phyloP scores from a whole-genome alignment of 2,113 vertebrate genomes.

The Accipiter cooperii region DNA sequence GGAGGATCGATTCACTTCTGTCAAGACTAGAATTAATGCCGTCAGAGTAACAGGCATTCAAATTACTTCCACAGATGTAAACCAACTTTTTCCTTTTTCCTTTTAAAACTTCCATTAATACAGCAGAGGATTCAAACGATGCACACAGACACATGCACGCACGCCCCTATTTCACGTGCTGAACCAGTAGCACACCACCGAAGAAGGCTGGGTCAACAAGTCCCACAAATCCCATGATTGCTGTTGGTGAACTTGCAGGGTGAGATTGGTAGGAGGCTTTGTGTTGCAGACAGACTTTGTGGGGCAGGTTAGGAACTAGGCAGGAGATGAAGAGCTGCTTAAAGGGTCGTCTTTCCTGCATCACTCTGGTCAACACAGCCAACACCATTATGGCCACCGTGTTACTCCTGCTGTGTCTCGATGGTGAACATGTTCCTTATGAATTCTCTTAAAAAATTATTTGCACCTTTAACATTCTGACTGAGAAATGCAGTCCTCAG shows the following conservation, averaged over 20 bases:
- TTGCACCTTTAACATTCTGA: background rate
- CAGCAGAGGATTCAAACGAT: background rate
- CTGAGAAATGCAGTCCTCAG: background rate
- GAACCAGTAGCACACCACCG: rapidly evolving
- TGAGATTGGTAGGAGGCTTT: background rate
- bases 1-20: background rate
- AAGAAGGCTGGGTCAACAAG: background rate
- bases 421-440: background rate
- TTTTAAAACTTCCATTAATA: background rate
- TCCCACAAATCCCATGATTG: background rate
- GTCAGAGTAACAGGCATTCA: background rate
- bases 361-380: background rate
- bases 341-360: background rate
- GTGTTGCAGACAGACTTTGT: background rate
- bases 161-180: rapidly evolving
- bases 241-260: background rate
- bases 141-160: rapidly evolving
- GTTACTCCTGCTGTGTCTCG: background rate
- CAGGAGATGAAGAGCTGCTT: background rate
- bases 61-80: rapidly evolving
- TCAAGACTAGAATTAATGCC: background rate
- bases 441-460: background rate
- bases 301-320: background rate
- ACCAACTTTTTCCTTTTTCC: background rate
- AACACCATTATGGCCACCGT: background rate